Conservation (phyloP, 1,140 invertebrate species). For the Aphaenogaster rudis region DNA sequence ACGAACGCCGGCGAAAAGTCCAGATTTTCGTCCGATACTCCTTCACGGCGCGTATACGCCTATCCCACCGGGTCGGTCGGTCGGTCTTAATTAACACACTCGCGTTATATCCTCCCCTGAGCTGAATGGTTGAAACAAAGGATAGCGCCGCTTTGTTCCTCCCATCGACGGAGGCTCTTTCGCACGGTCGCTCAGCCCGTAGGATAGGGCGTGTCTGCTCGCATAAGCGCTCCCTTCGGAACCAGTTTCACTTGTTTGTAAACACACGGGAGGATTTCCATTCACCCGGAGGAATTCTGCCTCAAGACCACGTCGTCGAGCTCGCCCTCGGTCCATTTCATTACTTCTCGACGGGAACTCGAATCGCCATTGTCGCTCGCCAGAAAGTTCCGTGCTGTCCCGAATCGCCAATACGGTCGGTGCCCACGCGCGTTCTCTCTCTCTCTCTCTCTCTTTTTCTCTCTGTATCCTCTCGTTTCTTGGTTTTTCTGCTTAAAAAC, state of each 20-base stretch:
- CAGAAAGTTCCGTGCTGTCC: background rate
- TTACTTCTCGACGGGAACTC: slow-evolving; percentile 59
- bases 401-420: slow-evolving; percentile 27
- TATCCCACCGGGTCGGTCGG: slow-evolving; percentile 20
- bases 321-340: slow-evolving; percentile 59
- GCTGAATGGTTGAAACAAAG: slow-evolving; percentile 73
- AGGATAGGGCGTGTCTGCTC: slow-evolving; percentile 74
- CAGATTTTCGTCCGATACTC: slow-evolving; percentile 56
- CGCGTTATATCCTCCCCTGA: slow-evolving; percentile 71
- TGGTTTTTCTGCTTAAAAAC: slow-evolving; percentile 48
- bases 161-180: slow-evolving; percentile 69
- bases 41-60: slow-evolving; percentile 43
- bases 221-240: slow-evolving; percentile 67
- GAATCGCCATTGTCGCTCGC: slow-evolving; percentile 29
- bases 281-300: slow-evolving; percentile 52
- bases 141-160: slow-evolving; percentile 75
- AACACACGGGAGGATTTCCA: slow-evolving; percentile 73
- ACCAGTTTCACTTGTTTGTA: slow-evolving; percentile 78
- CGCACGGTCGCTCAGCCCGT: slow-evolving; percentile 69
- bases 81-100: slow-evolving; percentile 76
- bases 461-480: background rate
- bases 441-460: background rate
- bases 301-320: slow-evolving; percentile 37
- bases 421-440: too few species aligned
- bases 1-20: slow-evolving; percentile 27